These are phyloP conservation scores for Novumbra hubbsi DNA, from an alignment of 2,797 vertebrate species.

Conservation along the genomic window DNA sequence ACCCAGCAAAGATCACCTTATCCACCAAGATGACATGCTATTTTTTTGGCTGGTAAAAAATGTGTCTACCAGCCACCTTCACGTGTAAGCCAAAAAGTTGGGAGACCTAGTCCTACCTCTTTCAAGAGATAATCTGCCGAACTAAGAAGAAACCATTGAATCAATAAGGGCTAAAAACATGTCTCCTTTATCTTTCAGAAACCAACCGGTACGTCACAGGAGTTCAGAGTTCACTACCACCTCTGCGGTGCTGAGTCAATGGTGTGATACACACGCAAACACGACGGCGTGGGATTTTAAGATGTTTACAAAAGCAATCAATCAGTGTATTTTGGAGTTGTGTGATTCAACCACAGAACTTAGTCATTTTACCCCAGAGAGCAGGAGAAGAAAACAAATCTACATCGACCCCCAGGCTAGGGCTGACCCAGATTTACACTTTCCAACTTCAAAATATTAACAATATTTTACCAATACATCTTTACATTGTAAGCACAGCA, in stretches of 20 bases:
- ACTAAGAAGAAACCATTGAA: no score
- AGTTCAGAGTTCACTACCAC: background rate
- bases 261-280: background rate
- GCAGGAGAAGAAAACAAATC: conserved; percentile 6
- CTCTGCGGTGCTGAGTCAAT: background rate
- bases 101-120: background rate
- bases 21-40: no score
- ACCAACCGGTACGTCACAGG: no score
- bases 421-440: conserved; percentile 49
- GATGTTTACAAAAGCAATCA: background rate
- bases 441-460: conserved; percentile 34
- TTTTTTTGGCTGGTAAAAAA: no score
- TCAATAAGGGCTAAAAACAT: no score
- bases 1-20: no score
- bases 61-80: no score
- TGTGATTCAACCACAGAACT: conserved; percentile 16
- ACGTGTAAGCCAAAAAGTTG: no score
- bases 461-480: conserved; percentile 19
- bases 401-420: conserved; percentile 38
- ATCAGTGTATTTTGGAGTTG: background rate
- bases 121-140: no score
- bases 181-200: no score
- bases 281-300: background rate
- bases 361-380: conserved; percentile 32
- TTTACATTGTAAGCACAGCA: no score